These are phyloP conservation scores for Aptenodytes patagonicus DNA, from an alignment of 2,113 vertebrate genomes.

Conservation along the genomic window DNA sequence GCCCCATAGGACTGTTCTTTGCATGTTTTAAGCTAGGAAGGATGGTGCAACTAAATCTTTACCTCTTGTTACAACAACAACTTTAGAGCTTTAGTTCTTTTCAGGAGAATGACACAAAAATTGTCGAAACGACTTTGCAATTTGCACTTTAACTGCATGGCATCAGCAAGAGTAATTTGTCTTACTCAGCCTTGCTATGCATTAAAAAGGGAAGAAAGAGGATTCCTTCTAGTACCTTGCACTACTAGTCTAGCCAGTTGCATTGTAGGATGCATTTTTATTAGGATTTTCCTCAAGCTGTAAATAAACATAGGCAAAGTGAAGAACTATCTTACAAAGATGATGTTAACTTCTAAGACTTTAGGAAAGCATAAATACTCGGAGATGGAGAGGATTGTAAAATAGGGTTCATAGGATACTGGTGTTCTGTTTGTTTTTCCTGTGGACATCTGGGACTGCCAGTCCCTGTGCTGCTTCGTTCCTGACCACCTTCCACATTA, in stretches of 20 bases:
- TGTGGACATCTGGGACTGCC: not conserved
- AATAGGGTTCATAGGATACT: not conserved
- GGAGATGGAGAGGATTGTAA: not conserved
- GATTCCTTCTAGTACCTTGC: not conserved
- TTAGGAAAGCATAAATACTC: not conserved
- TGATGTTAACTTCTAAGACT: not conserved
- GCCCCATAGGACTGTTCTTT: not conserved
- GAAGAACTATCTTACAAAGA: not conserved
- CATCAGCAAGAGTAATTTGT: not conserved
- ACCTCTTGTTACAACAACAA: not conserved
- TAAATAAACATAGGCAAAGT: not conserved
- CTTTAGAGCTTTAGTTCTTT: not conserved
- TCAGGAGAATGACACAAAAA: not conserved
- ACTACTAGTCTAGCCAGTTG: not conserved
- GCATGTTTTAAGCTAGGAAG: not conserved
- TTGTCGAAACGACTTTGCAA: not conserved
- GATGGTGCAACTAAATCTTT: not conserved
- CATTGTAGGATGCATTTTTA: not conserved
- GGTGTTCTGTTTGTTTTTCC: not conserved
- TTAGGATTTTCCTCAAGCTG: not conserved
- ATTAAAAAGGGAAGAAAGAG: not conserved
- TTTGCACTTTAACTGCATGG: not conserved
- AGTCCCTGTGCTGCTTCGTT: not conserved
- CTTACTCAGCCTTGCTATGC: not conserved
- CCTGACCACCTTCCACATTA: not conserved